Conservation (phyloP, 2,113 vertebrate genomes). For the Petromus typicus region DNA sequence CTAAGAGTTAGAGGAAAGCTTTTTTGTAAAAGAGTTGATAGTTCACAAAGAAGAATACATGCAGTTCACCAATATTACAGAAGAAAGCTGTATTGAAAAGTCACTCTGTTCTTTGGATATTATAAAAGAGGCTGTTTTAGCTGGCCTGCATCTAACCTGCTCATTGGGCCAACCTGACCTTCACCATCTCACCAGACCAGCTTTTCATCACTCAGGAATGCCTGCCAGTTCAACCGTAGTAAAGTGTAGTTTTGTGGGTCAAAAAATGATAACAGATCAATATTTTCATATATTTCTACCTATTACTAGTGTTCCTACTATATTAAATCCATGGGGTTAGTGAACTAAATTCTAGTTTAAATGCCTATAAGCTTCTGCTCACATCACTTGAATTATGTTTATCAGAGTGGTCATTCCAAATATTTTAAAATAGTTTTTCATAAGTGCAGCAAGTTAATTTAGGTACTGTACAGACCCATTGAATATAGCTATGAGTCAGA, state of each 20-base stretch:
- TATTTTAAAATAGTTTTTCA: constrained; percentile 3
- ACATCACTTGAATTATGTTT: not conserved
- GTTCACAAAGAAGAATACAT: constrained; percentile 20
- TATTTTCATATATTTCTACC: not conserved
- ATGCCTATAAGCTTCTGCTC: not conserved
- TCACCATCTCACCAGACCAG: constrained; percentile 14
- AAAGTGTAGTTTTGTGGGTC: not conserved
- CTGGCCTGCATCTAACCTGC: constrained; percentile 8
- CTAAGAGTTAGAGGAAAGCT: constrained; percentile 2
- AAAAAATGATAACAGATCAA: not conserved
- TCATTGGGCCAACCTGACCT: not conserved
- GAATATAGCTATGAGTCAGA: not conserved
- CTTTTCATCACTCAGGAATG: not conserved
- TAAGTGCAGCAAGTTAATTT: constrained; percentile 8
- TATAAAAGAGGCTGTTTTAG: not conserved
- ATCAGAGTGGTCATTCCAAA: not conserved
- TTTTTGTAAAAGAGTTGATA: constrained; percentile 31
- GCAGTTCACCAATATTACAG: constrained; percentile 21
- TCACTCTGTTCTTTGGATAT: constrained; percentile 31
- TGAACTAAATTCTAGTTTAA: not conserved
- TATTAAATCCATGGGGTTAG: not conserved
- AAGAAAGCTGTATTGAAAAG: constrained; percentile 31
- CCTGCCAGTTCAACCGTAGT: not conserved
- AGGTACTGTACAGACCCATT: not conserved
- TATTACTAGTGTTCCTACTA: not conserved